Conservation (phyloP, 2,888 invertebrate genomes). For the Drosophila atripex region DNA sequence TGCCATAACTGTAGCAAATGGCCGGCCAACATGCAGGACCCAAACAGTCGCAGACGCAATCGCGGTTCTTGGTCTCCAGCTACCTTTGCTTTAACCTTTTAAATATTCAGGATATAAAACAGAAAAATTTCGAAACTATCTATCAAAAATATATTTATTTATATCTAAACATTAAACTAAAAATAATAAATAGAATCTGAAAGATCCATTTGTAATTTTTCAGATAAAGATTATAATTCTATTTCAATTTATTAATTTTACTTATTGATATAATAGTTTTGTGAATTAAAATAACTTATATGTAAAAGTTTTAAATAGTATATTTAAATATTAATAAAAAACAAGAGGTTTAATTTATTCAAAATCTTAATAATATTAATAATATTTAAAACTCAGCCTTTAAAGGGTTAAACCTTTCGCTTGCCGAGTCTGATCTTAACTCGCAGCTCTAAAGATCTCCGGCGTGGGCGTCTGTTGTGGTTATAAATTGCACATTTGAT, state of each 20-base stretch:
- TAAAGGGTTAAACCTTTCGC: conserved; percentile 25
- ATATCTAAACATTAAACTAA: too few relatives aligned
- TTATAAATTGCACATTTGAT: conserved; percentile 80
- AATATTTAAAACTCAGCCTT: background rate
- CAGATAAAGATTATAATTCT: too few relatives aligned
- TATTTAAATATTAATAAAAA: too few relatives aligned
- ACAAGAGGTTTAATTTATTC: too few relatives aligned
- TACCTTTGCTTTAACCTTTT: conserved; percentile 20
- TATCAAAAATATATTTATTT: too few relatives aligned
- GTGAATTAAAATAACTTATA: too few relatives aligned
- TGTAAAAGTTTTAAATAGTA: too few relatives aligned
- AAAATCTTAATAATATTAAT: too few relatives aligned
- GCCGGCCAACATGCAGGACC: conserved; percentile 71
- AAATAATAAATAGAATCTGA: too few relatives aligned
- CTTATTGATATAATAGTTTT: too few relatives aligned
- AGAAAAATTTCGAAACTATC: too few relatives aligned
- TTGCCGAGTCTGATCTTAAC: conserved; percentile 37
- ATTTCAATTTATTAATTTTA: background rate
- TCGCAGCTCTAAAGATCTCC: conserved; percentile 23
- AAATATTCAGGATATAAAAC: background rate
- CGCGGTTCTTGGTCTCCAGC: conserved; percentile 27
- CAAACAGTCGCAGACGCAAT: conserved; percentile 12
- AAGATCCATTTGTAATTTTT: too few relatives aligned
- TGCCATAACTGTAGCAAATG: conserved; percentile 81
- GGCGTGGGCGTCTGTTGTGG: conserved; percentile 71